Evolutionary conservation across 2,888 invertebrate genomes (phyloP).

Genomic region (Synanthedon vespiformis): DNA sequence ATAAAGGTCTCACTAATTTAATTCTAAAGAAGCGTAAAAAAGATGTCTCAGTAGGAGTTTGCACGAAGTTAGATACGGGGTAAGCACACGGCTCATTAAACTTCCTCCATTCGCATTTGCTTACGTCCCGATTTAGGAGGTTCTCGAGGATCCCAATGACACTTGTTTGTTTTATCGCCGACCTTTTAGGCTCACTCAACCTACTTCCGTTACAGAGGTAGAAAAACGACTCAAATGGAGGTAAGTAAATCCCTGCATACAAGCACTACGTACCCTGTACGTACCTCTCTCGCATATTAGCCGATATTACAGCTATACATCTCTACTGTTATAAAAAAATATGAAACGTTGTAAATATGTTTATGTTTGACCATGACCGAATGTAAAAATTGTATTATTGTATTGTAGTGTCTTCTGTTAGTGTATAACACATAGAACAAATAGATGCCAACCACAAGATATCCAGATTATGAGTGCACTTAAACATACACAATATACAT

Average conservation of each 20-base stretch:
- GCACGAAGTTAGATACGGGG: slow-evolving; percentile 33
- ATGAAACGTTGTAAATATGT: too few relatives aligned
- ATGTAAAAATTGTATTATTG: too few relatives aligned
- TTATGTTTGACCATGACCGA: too few relatives aligned
- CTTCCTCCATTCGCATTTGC: slow-evolving; percentile 49
- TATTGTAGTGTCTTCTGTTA: too few relatives aligned
- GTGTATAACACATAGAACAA: too few relatives aligned
- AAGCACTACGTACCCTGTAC: background rate
- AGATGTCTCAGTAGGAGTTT: slow-evolving; percentile 25
- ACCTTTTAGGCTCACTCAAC: slow-evolving; percentile 35
- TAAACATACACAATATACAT: too few relatives aligned
- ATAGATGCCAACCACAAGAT: too few relatives aligned
- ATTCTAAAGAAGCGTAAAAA: slow-evolving; percentile 30
- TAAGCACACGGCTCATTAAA: slow-evolving; percentile 47
- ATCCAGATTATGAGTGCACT: too few relatives aligned
- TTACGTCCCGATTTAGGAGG: slow-evolving; percentile 39
- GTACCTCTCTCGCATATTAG: background rate
- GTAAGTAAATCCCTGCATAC: too few relatives aligned
- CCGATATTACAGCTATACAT: too few relatives aligned
- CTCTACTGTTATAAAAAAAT: too few relatives aligned
- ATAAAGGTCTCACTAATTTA: slow-evolving; percentile 23
- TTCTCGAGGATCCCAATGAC: slow-evolving; percentile 37
- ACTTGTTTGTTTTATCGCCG: slow-evolving; percentile 47
- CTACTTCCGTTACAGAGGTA: slow-evolving; percentile 19
- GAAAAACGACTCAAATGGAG: slow-evolving; percentile 10